Evolutionary conservation across 2,888 invertebrate genomes (phyloP), one percentile per base, ranked within the genome.

Genomic region (Myathropa florea): DNA sequence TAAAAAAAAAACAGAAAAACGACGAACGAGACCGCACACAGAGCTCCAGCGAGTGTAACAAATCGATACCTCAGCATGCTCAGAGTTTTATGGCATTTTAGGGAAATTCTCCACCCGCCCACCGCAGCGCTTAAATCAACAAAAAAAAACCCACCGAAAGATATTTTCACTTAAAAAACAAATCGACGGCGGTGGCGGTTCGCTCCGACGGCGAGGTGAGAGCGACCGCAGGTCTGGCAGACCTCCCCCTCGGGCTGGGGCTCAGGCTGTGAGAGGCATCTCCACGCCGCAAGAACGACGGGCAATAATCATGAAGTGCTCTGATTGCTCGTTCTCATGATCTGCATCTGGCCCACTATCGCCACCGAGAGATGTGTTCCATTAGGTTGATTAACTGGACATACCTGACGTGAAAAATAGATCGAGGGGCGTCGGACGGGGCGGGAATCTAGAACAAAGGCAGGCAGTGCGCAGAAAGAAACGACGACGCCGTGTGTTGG

Each of bases 301-400:
- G 10, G 60, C 65, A 84, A 67, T 59, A 81, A 57, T 59, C 68
- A 76, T 73, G 71, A 68, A 76, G 67, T 71, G 71, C 55, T 76
- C 71, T 67, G 79, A 75, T 79, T 80, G 64, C 72, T 46, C 46
- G 9, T 68, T 71, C 65, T 33, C 33, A 76, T 65, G 30, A 80
- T 80, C 80, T 84, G 80, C 84, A 77, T 85, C 63, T 78, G 24
- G 24, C n/a, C 21, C 23, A 57, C 60, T 64, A 59, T 36, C 18
- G 53, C 39, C 67, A 59, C 33, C 65, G 64, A 73, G 63, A 68
- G 68, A 82, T 85, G 72, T 85, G 73, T 77, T 85, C 85, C 85
- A 85, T 85, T 85, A 82, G 85, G 85, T 82, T 85, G 85, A 85
- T 85, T 85, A 85, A 85, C 85, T 81, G 81, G 67, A 81, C 84